These are phyloP conservation scores for Turritopsis rubra DNA, from an alignment of 30 jellyfish, hydroid and myxozoan genomes.

Conservation along the genomic window DNA sequence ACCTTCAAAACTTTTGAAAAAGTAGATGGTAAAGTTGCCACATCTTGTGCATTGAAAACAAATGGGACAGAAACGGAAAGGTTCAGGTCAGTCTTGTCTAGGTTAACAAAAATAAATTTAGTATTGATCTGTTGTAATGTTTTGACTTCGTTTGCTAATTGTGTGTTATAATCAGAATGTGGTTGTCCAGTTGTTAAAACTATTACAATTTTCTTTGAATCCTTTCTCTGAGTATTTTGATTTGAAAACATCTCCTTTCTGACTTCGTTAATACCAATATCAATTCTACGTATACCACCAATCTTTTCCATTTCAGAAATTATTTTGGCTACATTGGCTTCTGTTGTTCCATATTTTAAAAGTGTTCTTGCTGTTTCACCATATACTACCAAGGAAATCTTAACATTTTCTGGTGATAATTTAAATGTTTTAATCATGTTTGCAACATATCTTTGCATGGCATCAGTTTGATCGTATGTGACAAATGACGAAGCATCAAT, in stretches of 20 bases:
- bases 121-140: neutral
- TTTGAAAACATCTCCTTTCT: neutral
- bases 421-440: neutral
- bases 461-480: neutral
- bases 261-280: neutral
- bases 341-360: neutral
- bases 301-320: neutral
- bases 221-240: neutral
- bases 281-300: slow-evolving; percentile 11
- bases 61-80: neutral
- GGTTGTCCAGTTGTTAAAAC: slow-evolving; percentile 17
- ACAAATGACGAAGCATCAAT: slow-evolving; percentile 8
- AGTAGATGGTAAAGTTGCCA: neutral
- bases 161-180: neutral
- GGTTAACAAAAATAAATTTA: neutral
- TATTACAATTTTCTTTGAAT: slow-evolving; percentile 4
- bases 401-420: neutral
- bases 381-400: neutral
- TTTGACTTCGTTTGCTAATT: neutral
- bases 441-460: slow-evolving; percentile 7
- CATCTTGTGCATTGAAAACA: neutral
- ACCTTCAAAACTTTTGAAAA: neutral
- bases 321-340: neutral
- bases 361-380: slow-evolving; percentile 10
- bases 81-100: neutral